Conservation (phyloP, 2,797 vertebrate genomes). For the Siniperca obscura region DNA sequence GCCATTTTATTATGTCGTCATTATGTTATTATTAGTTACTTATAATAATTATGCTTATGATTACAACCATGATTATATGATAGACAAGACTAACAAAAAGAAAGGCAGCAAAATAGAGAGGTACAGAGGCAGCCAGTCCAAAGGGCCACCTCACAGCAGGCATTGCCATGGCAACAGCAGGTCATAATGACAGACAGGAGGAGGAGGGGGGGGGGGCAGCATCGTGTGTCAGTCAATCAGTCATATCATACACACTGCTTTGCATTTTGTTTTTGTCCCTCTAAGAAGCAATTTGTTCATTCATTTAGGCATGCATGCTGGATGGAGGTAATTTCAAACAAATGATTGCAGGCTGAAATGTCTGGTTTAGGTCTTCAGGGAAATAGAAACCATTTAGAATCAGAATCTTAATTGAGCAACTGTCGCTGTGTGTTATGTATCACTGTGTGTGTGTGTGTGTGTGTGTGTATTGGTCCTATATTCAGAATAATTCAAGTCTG, state of each 20-base stretch:
- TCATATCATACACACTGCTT: constrained; percentile 56
- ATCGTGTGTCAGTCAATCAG: constrained; percentile 10
- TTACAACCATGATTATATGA: neutral
- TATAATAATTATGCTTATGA: neutral
- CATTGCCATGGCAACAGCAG: constrained; percentile 61
- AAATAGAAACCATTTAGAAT: constrained; percentile 51
- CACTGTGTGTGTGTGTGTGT: constrained; percentile 1
- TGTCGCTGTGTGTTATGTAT: constrained; percentile 41
- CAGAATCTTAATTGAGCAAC: constrained; percentile 54
- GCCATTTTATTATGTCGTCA: neutral
- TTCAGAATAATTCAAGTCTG: constrained; percentile 36
- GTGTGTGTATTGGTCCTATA: constrained; percentile 24
- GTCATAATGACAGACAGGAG: constrained; percentile 28
- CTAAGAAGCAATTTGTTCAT: constrained; percentile 59
- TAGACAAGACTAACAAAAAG: constrained; percentile 3
- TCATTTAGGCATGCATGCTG: constrained; percentile 27
- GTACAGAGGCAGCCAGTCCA: neutral
- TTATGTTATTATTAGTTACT: neutral
- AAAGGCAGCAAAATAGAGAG: neutral
- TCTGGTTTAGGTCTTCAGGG: constrained; percentile 56
- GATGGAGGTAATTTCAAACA: constrained; percentile 56
- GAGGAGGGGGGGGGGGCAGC: neutral
- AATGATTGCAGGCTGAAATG: constrained; percentile 60
- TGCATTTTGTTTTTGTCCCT: constrained; percentile 52
- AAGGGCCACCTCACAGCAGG: constrained; percentile 25